Conservation (phyloP, 2,113 vertebrate genomes). For the Xenus cinereus region DNA sequence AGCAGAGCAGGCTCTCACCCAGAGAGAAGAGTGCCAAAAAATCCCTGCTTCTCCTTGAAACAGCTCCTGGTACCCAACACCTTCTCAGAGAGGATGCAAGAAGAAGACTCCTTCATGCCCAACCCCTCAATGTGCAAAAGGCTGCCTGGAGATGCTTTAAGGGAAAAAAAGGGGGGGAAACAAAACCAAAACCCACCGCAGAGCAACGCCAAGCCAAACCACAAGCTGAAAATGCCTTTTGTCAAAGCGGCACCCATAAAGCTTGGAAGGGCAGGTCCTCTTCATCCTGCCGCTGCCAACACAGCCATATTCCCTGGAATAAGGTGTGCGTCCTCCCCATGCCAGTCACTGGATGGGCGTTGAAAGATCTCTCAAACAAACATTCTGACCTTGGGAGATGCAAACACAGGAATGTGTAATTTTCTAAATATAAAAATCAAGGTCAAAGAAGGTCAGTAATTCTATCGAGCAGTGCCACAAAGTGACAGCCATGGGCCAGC, state of each 20-base stretch:
- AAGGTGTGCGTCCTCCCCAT: background rate
- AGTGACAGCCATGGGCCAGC: constrained; percentile 6
- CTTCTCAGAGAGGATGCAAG: background rate
- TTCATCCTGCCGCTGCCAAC: background rate
- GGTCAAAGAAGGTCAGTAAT: constrained; percentile 10
- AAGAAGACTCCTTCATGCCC: background rate
- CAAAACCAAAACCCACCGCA: background rate
- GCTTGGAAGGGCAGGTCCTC: background rate
- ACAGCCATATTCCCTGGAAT: background rate
- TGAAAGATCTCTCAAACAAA: background rate
- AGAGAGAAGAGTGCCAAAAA: background rate
- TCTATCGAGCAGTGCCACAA: constrained; percentile 31
- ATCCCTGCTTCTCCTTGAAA: background rate
- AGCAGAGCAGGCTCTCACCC: accelerated
- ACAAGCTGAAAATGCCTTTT: background rate
- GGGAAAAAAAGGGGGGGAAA: accelerated
- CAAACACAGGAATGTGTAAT: constrained; percentile 25
- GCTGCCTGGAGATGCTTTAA: background rate
- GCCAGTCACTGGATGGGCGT: background rate
- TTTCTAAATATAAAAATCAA: constrained; percentile 59
- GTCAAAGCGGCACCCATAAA: background rate
- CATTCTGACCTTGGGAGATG: background rate
- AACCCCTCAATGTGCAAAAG: background rate
- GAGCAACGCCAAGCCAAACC: background rate
- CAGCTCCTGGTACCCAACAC: background rate